Evolutionary conservation across 2,113 vertebrate species (phyloP).

Genomic region (Megaceryle maxima): DNA sequence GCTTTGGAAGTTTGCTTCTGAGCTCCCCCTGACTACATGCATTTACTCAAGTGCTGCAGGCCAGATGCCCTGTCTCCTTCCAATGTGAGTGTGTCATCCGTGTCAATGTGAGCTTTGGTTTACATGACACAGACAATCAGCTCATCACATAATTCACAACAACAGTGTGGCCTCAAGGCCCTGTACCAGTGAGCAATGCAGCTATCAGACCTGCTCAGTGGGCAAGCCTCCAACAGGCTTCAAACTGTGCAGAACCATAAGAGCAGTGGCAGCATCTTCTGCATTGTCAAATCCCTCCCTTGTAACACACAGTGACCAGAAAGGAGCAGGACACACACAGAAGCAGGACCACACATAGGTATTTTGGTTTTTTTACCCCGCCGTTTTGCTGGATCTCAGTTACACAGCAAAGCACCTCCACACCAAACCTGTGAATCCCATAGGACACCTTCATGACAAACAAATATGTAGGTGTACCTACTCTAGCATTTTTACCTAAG

Average conservation of each 20-base stretch:
- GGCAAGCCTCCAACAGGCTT: not conserved
- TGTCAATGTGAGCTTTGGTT: not conserved
- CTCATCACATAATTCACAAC: not conserved
- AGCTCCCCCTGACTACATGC: not conserved
- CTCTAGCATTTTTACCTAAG: not conserved
- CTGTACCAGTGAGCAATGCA: not conserved
- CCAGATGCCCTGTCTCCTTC: not conserved
- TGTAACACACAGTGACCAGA: not conserved
- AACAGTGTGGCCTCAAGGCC: not conserved
- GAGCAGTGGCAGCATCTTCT: not conserved
- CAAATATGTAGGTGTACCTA: not conserved
- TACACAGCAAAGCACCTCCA: not conserved
- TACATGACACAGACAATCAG: not conserved
- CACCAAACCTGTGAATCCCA: not conserved
- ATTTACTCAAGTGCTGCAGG: conserved; percentile 1
- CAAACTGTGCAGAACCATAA: not conserved
- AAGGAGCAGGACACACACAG: not conserved
- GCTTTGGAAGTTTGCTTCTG: not conserved
- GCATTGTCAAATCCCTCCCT: not conserved
- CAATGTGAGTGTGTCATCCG: not conserved
- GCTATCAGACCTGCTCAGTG: not conserved
- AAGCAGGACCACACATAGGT: not conserved
- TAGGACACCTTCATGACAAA: not conserved
- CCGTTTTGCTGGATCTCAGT: not conserved
- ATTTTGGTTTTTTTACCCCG: not conserved